Conservation (phyloP, 2,113 vertebrate genomes). For the Cisticola juncidis region DNA sequence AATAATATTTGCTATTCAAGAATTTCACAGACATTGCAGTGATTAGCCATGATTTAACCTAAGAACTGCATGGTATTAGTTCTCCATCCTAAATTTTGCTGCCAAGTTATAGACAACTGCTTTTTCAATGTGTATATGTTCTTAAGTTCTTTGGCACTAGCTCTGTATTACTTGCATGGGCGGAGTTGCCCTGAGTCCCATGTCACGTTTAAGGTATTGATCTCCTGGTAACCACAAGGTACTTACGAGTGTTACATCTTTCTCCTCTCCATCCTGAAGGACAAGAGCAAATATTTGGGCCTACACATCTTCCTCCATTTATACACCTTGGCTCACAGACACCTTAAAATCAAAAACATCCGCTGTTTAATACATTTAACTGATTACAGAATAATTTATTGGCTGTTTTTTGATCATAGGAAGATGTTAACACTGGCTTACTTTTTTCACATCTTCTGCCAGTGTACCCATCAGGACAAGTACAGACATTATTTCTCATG, state of each 20-base stretch:
- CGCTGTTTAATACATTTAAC: background rate
- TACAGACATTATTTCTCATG: conserved; percentile 87
- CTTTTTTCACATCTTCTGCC: conserved; percentile 89
- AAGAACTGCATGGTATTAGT: background rate
- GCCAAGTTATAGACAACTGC: background rate
- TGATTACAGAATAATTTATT: background rate
- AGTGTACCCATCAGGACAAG: conserved; percentile 84
- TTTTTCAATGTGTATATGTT: background rate
- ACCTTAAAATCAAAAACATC: conserved; percentile 69
- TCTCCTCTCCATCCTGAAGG: conserved; percentile 88
- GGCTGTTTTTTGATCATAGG: background rate
- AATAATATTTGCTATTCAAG: background rate
- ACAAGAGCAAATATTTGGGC: conserved; percentile 87
- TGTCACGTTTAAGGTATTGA: background rate
- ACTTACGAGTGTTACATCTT: conserved; percentile 84
- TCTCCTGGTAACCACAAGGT: background rate
- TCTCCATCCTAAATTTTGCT: background rate
- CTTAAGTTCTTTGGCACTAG: background rate
- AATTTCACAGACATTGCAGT: background rate
- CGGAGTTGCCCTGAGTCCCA: background rate
- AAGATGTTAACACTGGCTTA: conserved; percentile 68
- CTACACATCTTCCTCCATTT: conserved; percentile 89
- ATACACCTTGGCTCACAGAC: conserved; percentile 89
- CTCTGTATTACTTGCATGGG: background rate
- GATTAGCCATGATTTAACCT: background rate